Base-by-base conservation (phyloP, 2,797 vertebrate species). In the Rousettus madagascariensis region DNA sequence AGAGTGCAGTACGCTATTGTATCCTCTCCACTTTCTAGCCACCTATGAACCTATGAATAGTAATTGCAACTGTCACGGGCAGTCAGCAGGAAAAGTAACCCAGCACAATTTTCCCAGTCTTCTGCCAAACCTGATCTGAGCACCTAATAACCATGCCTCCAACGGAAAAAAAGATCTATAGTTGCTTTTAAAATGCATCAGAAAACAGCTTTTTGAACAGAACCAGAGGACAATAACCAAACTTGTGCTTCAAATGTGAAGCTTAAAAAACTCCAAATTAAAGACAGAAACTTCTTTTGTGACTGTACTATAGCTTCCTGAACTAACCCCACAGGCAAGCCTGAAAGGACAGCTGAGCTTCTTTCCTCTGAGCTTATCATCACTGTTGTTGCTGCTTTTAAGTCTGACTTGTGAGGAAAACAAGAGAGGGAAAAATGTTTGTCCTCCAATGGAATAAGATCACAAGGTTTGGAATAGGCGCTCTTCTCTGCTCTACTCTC, bases 11-110 rank as follows among this genome's bases (percentile, higher is more conserved):
- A 86, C 94, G 88, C 97, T 96, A 98, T 98, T 98, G 98, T 98
- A 92, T 65, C 97, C 95, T 97, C 97, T 96, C 95, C 91, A 91
- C 96, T 93, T 96, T 96, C 95, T 77, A 97, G 98, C 98, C 98
- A 98, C 98, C 98, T 98, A 97, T 97, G 98, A 99, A 99, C 99
- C 99, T 99, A 99, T 99, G 99, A 98, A 98, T 98, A 99, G 99
- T 99, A 99, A 99, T 98, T 98, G 98, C 98, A 99, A 99, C 99
- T 99, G 99, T 99, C 98, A 98, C 97, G 49, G 98, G 98, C 98
- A 97, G 98, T 98, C 98, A 97, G 95, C 96, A 99, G 98, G 98
- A 98, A 99, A 99, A 99, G 99, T 98, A 99, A 99, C 98, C 98
- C 98, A 97, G 98, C 91, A 8, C 98, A 98, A 98, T 98, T 99